phyloP scores from a whole-genome alignment of 2,113 vertebrate species.

The Chloroceryle aenea region DNA sequence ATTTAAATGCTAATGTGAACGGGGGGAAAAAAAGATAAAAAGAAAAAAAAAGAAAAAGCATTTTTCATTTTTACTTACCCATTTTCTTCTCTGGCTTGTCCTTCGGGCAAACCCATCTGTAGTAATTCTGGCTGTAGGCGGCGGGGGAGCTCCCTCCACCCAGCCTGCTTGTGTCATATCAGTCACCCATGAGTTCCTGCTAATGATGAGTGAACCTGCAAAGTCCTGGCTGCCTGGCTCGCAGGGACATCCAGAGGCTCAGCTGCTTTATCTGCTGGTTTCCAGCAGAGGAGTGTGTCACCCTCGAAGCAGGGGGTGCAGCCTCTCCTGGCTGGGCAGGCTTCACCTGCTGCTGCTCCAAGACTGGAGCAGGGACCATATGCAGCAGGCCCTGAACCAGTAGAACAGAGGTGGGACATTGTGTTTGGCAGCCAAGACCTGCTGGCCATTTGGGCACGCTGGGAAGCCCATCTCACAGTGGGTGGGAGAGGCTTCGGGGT shows the following conservation, averaged over 20 bases:
- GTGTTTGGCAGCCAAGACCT: not conserved
- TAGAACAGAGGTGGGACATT: fast-evolving
- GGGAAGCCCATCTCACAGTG: not conserved
- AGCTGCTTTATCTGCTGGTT: not conserved
- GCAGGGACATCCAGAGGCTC: not conserved
- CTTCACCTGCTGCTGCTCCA: not conserved
- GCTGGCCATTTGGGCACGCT: not conserved
- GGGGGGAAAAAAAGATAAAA: not conserved
- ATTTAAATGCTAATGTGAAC: conserved; percentile 40
- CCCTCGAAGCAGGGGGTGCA: not conserved
- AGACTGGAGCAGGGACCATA: not conserved
- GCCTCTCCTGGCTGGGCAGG: not conserved
- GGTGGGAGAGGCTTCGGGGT: not conserved
- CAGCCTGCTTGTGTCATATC: not conserved
- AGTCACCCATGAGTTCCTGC: conserved; percentile 9
- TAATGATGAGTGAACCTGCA: not conserved
- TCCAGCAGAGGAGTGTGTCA: fast-evolving
- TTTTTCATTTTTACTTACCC: conserved; percentile 41
- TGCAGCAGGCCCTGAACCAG: not conserved
- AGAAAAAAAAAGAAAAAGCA: not conserved
- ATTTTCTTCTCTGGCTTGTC: conserved; percentile 27
- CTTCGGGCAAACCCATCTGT: conserved; percentile 41
- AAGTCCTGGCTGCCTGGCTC: not conserved
- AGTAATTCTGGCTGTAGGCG: not conserved
- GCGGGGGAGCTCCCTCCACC: not conserved